Base-by-base conservation (phyloP, 1,140 invertebrate species). In the Cephus cinctus region DNA sequence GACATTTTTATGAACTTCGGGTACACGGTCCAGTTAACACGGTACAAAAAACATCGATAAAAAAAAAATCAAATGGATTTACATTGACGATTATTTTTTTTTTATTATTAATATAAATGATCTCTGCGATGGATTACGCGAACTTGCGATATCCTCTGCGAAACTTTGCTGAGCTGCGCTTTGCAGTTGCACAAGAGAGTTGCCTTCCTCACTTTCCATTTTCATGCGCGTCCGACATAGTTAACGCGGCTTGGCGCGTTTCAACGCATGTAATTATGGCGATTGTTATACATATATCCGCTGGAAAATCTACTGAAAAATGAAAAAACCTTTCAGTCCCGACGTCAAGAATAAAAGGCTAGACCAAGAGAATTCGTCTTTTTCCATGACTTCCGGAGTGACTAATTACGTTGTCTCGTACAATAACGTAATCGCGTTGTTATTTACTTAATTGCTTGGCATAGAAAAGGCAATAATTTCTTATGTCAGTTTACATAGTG, bases 201-300 rank as follows among this genome's bases (percentile, higher is more conserved):
- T 42, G 34, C 54, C 65, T 69, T 67, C 64, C 62, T 56, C 57
- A 72, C 71, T 73, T 73, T 73, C 69, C 63, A 73, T 69, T 70
- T 73, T 56, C 57, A 65, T 51, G 54, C 50, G 42, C 51, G 59
- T 58, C 55, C 52, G 57, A 59, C 54, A 57, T 50, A 56, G 51
- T 55, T 57, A 54, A 52, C 22, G 15, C 31, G 40, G 35, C 36
- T 34, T 6, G 21, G 21, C 34, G 34, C 41, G 32, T 52, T 50
- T 39, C 30, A 11, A 30, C 9, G 38, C 4, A 43, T n/a, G 27
- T 47, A 49, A 62, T 62, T 55, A 47, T 41, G 15, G 14, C 49
- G 58, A 61, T 47, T 31, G 51, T 25, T 16, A 30, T 6, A 18
- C 20, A 15, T 22, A 41, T 40, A 64, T 64, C 54, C 48, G 47